Evolutionary conservation across 2,888 invertebrate species (phyloP).

Genomic region (Rhagonycha lutea): DNA sequence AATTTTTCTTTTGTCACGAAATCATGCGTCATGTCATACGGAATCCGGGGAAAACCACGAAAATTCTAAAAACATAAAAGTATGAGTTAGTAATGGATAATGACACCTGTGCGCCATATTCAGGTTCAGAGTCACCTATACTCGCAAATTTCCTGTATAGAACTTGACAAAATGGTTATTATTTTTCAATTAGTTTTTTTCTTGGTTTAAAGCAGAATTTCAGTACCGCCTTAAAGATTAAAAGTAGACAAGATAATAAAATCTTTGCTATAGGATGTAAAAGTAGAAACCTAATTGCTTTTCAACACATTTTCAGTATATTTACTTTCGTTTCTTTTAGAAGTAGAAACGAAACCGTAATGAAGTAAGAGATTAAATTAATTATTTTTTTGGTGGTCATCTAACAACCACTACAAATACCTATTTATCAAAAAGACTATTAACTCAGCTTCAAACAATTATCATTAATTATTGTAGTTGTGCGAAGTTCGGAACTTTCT

Average conservation of each 20-base stretch:
- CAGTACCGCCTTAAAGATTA: neutral
- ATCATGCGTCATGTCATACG: too few species aligned
- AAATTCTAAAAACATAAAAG: too few species aligned
- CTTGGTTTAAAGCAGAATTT: neutral
- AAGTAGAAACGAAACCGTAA: neutral
- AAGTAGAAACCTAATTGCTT: neutral
- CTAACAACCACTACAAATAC: neutral
- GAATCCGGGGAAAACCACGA: too few species aligned
- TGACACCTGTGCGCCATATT: neutral
- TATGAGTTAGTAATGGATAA: neutral
- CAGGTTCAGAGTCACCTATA: neutral
- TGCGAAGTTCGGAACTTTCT: neutral
- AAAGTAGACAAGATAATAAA: neutral
- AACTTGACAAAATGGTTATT: neutral
- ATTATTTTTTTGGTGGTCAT: neutral
- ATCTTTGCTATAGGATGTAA: neutral
- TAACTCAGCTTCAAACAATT: neutral
- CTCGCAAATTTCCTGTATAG: neutral
- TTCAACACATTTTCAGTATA: neutral
- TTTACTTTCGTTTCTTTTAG: neutral
- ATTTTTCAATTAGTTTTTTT: neutral
- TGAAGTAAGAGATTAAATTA: neutral
- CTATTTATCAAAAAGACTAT: neutral
- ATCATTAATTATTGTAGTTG: neutral
- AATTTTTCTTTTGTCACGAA: too few species aligned